phyloP scores from a whole-genome alignment of 2,797 vertebrate genomes.

The Champsocephalus esox region DNA sequence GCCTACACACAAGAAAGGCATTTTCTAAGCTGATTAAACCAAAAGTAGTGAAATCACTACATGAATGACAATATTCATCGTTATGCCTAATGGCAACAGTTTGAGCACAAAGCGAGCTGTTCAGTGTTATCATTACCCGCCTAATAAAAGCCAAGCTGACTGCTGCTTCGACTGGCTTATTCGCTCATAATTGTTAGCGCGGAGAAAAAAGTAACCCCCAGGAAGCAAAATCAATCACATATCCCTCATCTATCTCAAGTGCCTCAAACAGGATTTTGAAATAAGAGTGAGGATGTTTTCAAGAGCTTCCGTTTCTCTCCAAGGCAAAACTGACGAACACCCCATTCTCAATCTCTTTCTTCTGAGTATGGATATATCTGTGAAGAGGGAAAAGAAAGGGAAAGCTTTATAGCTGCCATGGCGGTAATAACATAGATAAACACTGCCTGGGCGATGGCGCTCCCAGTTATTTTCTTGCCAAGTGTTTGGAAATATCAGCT shows the following conservation, averaged over 20 bases:
- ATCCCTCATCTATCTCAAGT: constrained; percentile 63
- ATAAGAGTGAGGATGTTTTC: constrained; percentile 16
- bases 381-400: constrained; percentile 42
- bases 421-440: constrained; percentile 70
- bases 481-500: constrained; percentile 61
- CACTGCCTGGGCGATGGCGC: constrained; percentile 37
- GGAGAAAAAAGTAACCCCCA: constrained; percentile 47
- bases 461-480: constrained; percentile 41
- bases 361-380: constrained; percentile 52
- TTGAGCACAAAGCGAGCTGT: constrained; percentile 48
- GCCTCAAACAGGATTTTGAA: constrained; percentile 59
- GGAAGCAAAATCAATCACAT: constrained; percentile 72
- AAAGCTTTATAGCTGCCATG: constrained; percentile 41
- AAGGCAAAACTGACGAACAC: constrained; percentile 61
- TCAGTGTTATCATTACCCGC: constrained; percentile 57
- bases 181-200: constrained; percentile 66
- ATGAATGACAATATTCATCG: constrained; percentile 49
- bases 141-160: constrained; percentile 58
- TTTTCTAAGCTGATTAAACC: constrained; percentile 51
- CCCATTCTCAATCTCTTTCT: constrained; percentile 36
- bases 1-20: constrained; percentile 14
- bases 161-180: constrained; percentile 49
- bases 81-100: constrained; percentile 62
- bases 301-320: constrained; percentile 49
- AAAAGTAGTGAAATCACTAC: constrained; percentile 33